phyloP scores from a whole-genome alignment of 2,888 invertebrate genomes.

The Loripinus fragilis region DNA sequence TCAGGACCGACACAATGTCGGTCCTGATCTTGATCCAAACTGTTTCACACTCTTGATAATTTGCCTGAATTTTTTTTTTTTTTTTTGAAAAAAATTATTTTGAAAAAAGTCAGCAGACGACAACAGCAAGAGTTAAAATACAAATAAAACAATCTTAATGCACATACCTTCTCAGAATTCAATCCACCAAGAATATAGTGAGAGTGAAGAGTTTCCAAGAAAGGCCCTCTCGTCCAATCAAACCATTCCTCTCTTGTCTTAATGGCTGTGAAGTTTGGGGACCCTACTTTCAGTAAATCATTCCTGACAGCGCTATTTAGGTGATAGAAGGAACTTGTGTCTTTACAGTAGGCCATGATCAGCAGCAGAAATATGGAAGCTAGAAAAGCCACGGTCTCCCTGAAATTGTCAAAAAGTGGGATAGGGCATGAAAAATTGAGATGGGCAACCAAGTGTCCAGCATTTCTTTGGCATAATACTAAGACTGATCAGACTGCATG shows the following conservation, averaged over 20 bases:
- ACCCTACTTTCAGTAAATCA: conserved; percentile 59
- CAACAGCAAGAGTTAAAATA: too few species aligned
- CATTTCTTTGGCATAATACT: too few species aligned
- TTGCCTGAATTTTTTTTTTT: too few species aligned
- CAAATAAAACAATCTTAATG: too few species aligned
- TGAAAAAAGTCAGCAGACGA: too few species aligned
- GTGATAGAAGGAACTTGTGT: conserved; percentile 61
- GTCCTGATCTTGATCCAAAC: too few species aligned
- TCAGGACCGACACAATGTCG: too few species aligned
- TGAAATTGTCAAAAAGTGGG: conserved; percentile 22
- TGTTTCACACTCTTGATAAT: too few species aligned
- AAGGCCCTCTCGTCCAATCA: conserved; percentile 61
- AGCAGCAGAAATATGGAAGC: conserved; percentile 68
- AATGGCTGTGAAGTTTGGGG: conserved; percentile 55
- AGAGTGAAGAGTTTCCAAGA: neutral
- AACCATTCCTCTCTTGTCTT: conserved; percentile 66
- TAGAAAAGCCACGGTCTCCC: conserved; percentile 51
- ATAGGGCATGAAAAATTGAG: too few species aligned
- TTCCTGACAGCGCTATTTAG: conserved; percentile 75
- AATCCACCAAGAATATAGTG: neutral
- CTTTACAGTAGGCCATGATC: conserved; percentile 80
- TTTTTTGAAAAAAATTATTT: too few species aligned
- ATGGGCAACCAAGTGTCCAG: too few species aligned
- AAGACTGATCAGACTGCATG: too few species aligned
- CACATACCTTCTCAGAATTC: neutral